A percentile compares a stretch with the other conserved stretches of the same genome.
phyloP scores from a whole-genome alignment of 2,113 vertebrate species.

The Ancistrus triradiatus region DNA sequence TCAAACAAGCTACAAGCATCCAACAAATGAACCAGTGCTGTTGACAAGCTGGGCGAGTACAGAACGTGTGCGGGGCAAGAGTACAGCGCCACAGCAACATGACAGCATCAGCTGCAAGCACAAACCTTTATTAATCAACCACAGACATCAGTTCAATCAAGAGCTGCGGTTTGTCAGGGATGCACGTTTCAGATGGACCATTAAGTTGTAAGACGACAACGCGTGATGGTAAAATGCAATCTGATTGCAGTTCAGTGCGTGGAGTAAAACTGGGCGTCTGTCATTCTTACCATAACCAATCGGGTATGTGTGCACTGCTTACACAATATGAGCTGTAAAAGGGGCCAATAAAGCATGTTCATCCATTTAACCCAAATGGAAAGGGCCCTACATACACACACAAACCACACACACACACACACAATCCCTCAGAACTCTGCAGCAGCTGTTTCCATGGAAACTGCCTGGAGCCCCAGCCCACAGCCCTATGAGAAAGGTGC shows the following conservation, averaged over 20 bases:
- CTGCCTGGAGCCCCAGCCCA: slow-evolving; percentile 70
- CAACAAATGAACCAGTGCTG: slow-evolving; percentile 17
- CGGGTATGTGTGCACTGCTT: slow-evolving; percentile 2
- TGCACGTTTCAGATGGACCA: no score
- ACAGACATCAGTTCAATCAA: background rate
- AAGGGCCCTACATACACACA: slow-evolving; percentile 80
- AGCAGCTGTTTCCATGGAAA: slow-evolving; percentile 79
- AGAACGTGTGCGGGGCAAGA: background rate
- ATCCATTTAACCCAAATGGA: slow-evolving; percentile 74
- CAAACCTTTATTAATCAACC: background rate
- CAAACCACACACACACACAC: slow-evolving; percentile 56
- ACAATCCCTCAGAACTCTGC: slow-evolving; percentile 54
- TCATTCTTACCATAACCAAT: slow-evolving; percentile 16
- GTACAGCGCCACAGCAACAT: background rate
- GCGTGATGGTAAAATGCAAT: background rate
- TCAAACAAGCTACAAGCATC: background rate
- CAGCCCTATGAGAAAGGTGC: slow-evolving; percentile 54
- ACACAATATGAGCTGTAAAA: slow-evolving; percentile 14
- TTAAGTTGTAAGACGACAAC: slow-evolving; percentile 4
- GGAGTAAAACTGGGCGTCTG: background rate
- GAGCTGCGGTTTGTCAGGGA: background rate
- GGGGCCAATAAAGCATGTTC: slow-evolving; percentile 22
- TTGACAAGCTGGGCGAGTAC: background rate
- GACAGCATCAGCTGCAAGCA: background rate
- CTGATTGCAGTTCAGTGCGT: background rate